Evolutionary conservation across 2,113 vertebrate species (phyloP).

Genomic region (Megaleporinus macrocephalus): DNA sequence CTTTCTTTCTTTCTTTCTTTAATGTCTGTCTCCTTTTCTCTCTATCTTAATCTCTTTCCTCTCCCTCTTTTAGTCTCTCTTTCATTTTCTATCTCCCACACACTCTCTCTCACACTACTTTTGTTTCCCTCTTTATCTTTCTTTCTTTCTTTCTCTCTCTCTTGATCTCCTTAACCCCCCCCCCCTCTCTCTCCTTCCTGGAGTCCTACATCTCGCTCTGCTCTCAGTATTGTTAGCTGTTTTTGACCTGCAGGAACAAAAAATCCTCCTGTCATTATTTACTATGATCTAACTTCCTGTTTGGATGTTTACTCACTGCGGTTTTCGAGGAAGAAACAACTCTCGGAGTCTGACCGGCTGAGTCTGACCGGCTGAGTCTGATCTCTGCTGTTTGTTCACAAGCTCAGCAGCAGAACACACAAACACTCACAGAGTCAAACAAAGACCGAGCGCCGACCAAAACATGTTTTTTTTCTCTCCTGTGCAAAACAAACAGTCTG

Average conservation of each 20-base stretch:
- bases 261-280: slow-evolving; percentile 55
- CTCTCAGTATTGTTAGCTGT: slow-evolving; percentile 66
- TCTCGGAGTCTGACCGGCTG: slow-evolving; percentile 41
- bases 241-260: slow-evolving; percentile 51
- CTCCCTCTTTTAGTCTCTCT: too few species aligned
- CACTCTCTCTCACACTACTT: too few species aligned
- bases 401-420: not conserved
- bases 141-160: too few species aligned
- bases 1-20: too few species aligned
- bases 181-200: not conserved
- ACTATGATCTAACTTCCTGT: slow-evolving; percentile 60
- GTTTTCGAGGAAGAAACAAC: slow-evolving; percentile 49
- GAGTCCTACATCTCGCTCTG: slow-evolving; percentile 33
- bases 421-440: not conserved
- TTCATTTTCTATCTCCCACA: too few species aligned
- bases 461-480: not conserved
- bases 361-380: slow-evolving; percentile 49
- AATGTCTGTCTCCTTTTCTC: too few species aligned
- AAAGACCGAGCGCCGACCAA: slow-evolving; percentile 20
- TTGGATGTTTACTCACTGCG: slow-evolving; percentile 58
- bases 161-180: too few species aligned
- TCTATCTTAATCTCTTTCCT: too few species aligned
- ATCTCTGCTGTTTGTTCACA: slow-evolving; percentile 46
- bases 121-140: too few species aligned
- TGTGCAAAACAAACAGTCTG: not conserved